Base-by-base conservation (phyloP, 2,113 vertebrate genomes). In the Mustela nigripes region DNA sequence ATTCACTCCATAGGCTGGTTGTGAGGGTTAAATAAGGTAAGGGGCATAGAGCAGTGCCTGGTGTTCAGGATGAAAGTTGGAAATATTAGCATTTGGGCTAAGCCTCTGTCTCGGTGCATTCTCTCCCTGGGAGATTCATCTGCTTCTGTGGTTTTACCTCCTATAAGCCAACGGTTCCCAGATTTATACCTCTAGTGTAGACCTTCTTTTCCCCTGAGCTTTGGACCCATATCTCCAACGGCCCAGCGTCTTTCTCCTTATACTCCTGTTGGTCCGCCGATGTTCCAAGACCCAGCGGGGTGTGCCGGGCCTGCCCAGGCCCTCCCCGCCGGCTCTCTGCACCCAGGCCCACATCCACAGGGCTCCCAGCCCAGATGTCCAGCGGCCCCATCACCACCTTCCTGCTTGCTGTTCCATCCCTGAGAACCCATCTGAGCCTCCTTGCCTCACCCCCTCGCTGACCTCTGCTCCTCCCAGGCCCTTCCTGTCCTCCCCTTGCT, bases 401-500 rank as follows among this genome's bases (percentile, higher is more conserved):
- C 50, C 81, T 50, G 67, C 85, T 67, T 58, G 11, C 15, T 10
- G 42, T 42, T 87, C 45, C 39, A 48, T 76, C 80, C 80, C 96
- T 95, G 95, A 95, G 97, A 97, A 97, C 90, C 48, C 48, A 14
- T 33, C 39, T 15, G 81, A 83, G 80, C 85, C 89, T 90, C 78
- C 86, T 80, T 0, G 28, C 69, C 76, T 96, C 78, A 19, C 81
- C 80, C 50, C 3, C 60, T 67, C 19, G 86, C 95, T 90, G 84
- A 96, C 97, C 94, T 78, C 56, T 63, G 92, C 56, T 94, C 71
- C 65, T 93, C 96, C 82, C 94, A 90, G 95, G 97, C 96, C 53
- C 96, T 98, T 97, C 95, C 98, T 94, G 95, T 90, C 93, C 89
- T 93, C 63, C 89, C 86, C 69, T 95, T 60, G 60, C 85, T 86